phyloP scores from a whole-genome alignment of 2,888 invertebrate genomes.

The Pelosia muscerda region DNA sequence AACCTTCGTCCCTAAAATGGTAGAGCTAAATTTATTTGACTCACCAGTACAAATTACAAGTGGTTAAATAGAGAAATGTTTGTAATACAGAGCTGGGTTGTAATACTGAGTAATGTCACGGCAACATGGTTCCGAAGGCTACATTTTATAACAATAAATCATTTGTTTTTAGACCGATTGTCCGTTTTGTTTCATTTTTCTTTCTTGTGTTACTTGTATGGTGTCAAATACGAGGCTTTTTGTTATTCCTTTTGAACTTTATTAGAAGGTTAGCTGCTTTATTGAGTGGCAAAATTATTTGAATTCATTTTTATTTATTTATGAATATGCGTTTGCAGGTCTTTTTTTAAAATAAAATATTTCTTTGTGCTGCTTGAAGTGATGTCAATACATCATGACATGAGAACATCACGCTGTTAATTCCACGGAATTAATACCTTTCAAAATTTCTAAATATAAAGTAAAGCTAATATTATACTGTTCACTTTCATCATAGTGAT shows the following conservation, averaged over 20 bases:
- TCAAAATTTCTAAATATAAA: no score
- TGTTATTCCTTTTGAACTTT: conserved; percentile 19
- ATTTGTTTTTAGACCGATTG: background rate
- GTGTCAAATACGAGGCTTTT: conserved; percentile 11
- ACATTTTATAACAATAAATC: conserved; percentile 34
- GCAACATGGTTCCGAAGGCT: conserved; percentile 23
- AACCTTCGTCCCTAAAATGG: conserved; percentile 50
- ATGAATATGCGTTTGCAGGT: no score
- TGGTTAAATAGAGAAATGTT: conserved; percentile 7
- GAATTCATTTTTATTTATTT: conserved; percentile 7
- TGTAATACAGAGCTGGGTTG: background rate
- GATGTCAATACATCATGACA: no score
- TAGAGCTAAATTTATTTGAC: conserved; percentile 50
- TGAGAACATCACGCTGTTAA: no score
- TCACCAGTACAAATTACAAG: conserved; percentile 52
- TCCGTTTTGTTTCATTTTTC: conserved; percentile 15
- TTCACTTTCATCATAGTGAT: no score
- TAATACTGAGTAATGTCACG: conserved; percentile 45
- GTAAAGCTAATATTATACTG: no score
- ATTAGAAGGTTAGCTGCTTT: conserved; percentile 8
- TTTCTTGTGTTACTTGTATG: conserved; percentile 28
- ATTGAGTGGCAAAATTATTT: conserved; percentile 8
- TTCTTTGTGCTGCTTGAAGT: no score
- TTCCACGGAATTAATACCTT: no score
- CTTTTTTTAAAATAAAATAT: no score